Evolutionary conservation across 1,140 invertebrate species (phyloP).

Genomic region (Epicauta chinensis): DNA sequence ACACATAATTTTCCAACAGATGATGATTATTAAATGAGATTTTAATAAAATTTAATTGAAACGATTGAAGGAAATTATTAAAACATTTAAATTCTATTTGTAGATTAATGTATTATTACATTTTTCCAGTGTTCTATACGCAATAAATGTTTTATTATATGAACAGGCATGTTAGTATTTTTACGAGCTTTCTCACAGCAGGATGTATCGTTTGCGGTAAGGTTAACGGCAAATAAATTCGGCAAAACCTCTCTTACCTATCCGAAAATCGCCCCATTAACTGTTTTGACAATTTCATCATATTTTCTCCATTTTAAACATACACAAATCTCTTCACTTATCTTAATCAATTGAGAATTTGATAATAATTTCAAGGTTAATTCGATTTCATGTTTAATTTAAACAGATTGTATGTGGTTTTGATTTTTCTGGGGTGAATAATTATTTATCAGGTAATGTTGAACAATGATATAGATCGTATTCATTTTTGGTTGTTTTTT

Average conservation of each 20-base stretch:
- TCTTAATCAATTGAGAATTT: slow-evolving; percentile 4
- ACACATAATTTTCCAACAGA: too few species aligned
- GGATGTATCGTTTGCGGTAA: slow-evolving; percentile 22
- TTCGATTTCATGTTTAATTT: too few species aligned
- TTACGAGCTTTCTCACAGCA: slow-evolving; percentile 24
- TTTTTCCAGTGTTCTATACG: too few species aligned
- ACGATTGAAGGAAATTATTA: too few species aligned
- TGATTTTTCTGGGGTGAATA: too few species aligned
- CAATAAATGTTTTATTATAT: slow-evolving; percentile 18
- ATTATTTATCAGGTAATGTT: slow-evolving; percentile 4
- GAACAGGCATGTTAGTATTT: slow-evolving; percentile 23
- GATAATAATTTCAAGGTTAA: too few species aligned
- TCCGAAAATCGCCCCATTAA: slow-evolving; percentile 15
- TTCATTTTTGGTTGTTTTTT: slow-evolving; percentile 2
- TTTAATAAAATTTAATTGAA: too few species aligned
- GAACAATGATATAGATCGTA: slow-evolving; percentile 4
- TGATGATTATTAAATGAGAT: too few species aligned
- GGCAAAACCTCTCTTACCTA: slow-evolving; percentile 21
- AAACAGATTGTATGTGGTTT: too few species aligned
- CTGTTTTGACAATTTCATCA: slow-evolving; percentile 13
- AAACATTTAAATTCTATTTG: too few species aligned
- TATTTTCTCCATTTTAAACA: neutral
- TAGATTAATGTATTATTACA: too few species aligned
- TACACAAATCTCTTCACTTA: too few species aligned
- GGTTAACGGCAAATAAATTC: slow-evolving; percentile 23